Evolutionary conservation across 1,140 invertebrate species (phyloP), one percentile per base, ranked within the genome.

Genomic region (Zaprionus vittiger): DNA sequence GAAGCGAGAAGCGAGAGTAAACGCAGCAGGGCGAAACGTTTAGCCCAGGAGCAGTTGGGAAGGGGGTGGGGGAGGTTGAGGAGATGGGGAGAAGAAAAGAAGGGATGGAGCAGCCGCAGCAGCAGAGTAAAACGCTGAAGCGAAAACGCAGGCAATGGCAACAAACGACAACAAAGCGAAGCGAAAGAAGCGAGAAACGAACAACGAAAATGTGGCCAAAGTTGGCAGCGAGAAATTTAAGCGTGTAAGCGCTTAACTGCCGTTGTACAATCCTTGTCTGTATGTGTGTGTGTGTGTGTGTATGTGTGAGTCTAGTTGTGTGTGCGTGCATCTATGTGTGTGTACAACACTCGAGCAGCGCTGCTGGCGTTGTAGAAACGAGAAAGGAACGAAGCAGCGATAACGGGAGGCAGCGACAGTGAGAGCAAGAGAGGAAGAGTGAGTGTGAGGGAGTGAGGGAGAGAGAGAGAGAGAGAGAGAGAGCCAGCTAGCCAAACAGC

Each of bases 221-320:
- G 77, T 79, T 83, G 77, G 80, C 76, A 82, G 82, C 79, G 76
- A 89, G 81, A 90, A 89, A 90, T 84, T 89, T 79, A 89, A 89
- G 84, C 84, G 84, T 89, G 84, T 89, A 84, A 90, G 84, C 84
- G 81, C 83, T 89, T 89, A 87, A 87, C 83, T 78, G 81, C 71
- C 85, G 79, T 84, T 89, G 85, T 89, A 89, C 74, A 83, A 62
- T 73, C 78, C 68, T 73, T 22, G n/a, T 37, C 9, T 17, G 2
- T 15, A 9, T 49, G 20, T 28, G 15, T 11, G 7, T 56, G 34
- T 12, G 11, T 34, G 14, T 41, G n/a, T 44, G 22, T 57, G 55
- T 20, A 12, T 67, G 26, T 67, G 55, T 55, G 37, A 59, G 54
- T 56, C 24, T 38, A 49, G 5, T 24, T 49, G 17, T 34, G 20